Conservation (phyloP, 2,888 invertebrate species). For the Zhuqinia jingwanae region DNA sequence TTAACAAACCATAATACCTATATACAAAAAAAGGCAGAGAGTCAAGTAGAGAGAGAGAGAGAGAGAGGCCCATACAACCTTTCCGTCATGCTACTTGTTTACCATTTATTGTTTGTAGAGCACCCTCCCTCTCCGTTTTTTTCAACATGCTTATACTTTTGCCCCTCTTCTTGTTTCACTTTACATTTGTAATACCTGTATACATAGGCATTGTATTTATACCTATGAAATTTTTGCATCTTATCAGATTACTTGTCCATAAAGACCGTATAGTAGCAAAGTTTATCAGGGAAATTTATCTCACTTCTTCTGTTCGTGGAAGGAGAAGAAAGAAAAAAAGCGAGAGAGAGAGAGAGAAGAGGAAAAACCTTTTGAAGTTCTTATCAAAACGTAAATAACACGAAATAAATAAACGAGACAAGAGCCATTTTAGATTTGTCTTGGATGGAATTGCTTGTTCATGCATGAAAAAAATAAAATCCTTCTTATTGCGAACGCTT, state of each 20-base stretch:
- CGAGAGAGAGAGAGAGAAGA: no score
- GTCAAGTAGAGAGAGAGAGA: not conserved
- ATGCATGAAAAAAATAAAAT: constrained; percentile 63
- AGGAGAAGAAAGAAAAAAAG: constrained; percentile 26
- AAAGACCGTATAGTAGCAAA: constrained; percentile 66
- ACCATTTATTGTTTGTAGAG: constrained; percentile 20
- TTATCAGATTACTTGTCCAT: constrained; percentile 67
- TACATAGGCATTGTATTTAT: no score
- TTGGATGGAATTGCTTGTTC: constrained; percentile 55
- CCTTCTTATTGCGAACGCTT: constrained; percentile 40
- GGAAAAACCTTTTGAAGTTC: constrained; percentile 59
- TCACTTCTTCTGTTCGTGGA: constrained; percentile 43
- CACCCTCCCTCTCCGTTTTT: constrained; percentile 11
- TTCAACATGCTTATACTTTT: constrained; percentile 27
- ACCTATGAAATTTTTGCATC: constrained; percentile 40
- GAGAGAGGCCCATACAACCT: no score
- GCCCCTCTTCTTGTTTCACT: constrained; percentile 3
- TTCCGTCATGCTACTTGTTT: constrained; percentile 17
- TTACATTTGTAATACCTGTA: constrained; percentile 54
- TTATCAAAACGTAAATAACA: constrained; percentile 69
- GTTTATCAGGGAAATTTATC: constrained; percentile 68
- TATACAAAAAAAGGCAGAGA: no score
- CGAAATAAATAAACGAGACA: constrained; percentile 66
- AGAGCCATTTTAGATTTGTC: constrained; percentile 67
- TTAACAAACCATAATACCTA: not conserved